A percentile compares a stretch with the other conserved stretches of the same genome.
Evolutionary conservation across 2,888 invertebrate genomes (phyloP).

Genomic region (Noctua janthe): DNA sequence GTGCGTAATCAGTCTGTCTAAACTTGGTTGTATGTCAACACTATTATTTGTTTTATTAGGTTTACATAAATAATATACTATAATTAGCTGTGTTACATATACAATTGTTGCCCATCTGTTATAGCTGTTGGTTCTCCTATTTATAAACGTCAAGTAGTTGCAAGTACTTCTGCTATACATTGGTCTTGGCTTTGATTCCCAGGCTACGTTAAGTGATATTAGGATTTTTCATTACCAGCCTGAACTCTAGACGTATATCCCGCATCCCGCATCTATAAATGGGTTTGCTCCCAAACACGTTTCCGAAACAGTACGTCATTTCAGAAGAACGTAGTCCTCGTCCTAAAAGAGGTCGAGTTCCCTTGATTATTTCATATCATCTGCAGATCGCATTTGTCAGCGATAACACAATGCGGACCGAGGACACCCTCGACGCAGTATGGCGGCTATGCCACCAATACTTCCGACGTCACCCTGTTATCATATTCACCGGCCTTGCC

Average conservation of each 20-base stretch:
- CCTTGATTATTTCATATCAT: constrained; percentile 2
- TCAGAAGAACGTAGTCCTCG: not conserved
- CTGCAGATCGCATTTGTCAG: not conserved
- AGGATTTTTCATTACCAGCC: not conserved
- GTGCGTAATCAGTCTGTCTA: not conserved
- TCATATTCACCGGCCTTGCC: constrained; percentile 44
- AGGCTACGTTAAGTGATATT: not conserved
- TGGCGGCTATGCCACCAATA: not conserved
- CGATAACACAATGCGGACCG: constrained; percentile 14
- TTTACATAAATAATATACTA: no score
- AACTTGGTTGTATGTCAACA: constrained; percentile 1
- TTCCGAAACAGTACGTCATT: not conserved
- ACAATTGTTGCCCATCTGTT: no score
- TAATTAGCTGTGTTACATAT: no score
- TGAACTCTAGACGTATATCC: not conserved
- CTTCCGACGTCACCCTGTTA: constrained; percentile 15
- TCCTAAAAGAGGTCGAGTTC: not conserved
- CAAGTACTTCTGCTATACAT: not conserved
- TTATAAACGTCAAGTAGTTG: not conserved
- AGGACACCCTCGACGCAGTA: constrained; percentile 12
- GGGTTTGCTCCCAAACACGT: not conserved
- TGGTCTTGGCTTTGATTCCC: not conserved
- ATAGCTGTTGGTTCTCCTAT: no score
- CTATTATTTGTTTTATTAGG: not conserved
- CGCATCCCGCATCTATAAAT: not conserved